These are phyloP conservation scores for Chionoecetes opilio DNA, from an alignment of 1,140 invertebrate species.

Conservation along the genomic window DNA sequence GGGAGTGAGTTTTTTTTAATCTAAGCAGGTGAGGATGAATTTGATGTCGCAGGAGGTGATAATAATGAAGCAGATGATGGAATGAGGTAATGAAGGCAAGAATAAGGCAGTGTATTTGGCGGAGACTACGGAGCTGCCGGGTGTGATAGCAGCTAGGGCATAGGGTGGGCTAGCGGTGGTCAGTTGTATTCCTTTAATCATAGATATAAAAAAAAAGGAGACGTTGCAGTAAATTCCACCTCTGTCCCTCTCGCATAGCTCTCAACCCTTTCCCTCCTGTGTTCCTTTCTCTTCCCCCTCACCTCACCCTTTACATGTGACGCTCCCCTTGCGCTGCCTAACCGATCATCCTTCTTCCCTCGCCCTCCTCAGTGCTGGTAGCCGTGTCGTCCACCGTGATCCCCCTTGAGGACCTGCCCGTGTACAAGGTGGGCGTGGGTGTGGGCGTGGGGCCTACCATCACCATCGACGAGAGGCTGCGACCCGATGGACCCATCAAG, in stretches of 20 bases:
- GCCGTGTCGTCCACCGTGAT: conserved; percentile 68
- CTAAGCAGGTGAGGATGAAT: too few species aligned
- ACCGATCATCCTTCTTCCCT: not conserved
- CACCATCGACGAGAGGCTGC: not conserved
- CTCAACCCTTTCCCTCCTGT: not conserved
- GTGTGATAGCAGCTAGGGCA: not conserved
- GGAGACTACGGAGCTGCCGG: not conserved
- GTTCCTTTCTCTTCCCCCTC: not conserved
- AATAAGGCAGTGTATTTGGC: not conserved
- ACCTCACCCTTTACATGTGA: not conserved
- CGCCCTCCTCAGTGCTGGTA: conserved; percentile 55
- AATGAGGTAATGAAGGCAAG: not conserved
- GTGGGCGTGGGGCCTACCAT: not conserved
- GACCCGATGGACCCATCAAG: conserved; percentile 51
- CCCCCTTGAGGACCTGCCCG: conserved; percentile 66
- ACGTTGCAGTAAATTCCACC: not conserved
- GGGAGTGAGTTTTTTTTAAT: too few species aligned
- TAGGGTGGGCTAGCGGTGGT: not conserved
- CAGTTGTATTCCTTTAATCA: not conserved
- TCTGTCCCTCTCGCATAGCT: too few species aligned
- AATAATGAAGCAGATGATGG: too few species aligned
- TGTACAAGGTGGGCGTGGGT: conserved; percentile 54
- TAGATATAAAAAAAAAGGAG: not conserved
- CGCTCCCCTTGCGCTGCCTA: not conserved
- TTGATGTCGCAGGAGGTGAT: too few species aligned